These are phyloP conservation scores for Archegozetes longisetosus DNA, from an alignment of 1,140 invertebrate species.

Conservation along the genomic window DNA sequence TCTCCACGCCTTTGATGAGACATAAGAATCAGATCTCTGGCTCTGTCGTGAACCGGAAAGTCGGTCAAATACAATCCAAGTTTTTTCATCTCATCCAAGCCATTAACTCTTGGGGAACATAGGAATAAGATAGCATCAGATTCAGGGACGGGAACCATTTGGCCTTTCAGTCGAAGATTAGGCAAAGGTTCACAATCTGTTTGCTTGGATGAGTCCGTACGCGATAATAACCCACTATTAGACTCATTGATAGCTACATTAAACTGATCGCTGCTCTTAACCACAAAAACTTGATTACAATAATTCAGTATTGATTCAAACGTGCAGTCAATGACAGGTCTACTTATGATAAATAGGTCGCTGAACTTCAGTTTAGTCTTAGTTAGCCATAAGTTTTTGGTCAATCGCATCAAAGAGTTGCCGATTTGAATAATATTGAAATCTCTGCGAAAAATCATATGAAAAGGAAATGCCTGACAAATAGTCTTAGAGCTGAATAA, in stretches of 20 bases:
- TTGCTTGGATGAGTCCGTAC: not conserved
- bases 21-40: slow-evolving; percentile 28
- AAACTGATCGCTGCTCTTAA: slow-evolving; percentile 3
- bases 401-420: slow-evolving; percentile 6
- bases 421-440: slow-evolving; percentile 19
- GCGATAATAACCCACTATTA: not conserved
- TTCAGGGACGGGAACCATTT: slow-evolving; percentile 30
- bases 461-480: slow-evolving; percentile 21
- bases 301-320: slow-evolving; percentile 19
- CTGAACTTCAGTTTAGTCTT: slow-evolving; percentile 13
- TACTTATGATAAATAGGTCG: slow-evolving; percentile 13
- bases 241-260: not conserved
- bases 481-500: slow-evolving; percentile 17
- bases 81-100: slow-evolving; percentile 27
- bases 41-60: slow-evolving; percentile 30
- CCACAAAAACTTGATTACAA: slow-evolving; percentile 19
- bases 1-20: slow-evolving; percentile 22
- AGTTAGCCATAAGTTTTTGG: not conserved
- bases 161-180: slow-evolving; percentile 23
- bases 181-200: not conserved
- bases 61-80: slow-evolving; percentile 29
- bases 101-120: slow-evolving; percentile 28
- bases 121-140: slow-evolving; percentile 29
- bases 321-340: slow-evolving; percentile 14
- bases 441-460: slow-evolving; percentile 19